A percentile compares a stretch with the other conserved stretches of the same genome.
Evolutionary conservation across 1,140 invertebrate genomes (phyloP).

Genomic region (Argopecten irradians): DNA sequence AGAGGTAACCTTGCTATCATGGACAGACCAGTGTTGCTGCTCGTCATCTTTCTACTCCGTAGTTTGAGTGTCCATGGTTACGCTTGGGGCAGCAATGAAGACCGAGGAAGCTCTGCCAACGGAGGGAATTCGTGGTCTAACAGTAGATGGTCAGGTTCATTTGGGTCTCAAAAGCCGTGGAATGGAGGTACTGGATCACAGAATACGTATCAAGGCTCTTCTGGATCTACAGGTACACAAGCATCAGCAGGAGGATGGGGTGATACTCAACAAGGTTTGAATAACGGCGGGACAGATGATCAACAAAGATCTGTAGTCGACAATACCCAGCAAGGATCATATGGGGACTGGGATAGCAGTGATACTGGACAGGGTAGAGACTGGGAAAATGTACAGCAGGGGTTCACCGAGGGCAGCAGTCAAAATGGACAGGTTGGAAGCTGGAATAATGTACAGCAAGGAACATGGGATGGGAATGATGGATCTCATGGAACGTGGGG

Average conservation of each 20-base stretch:
- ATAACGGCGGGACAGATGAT: too few species aligned
- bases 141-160: neutral
- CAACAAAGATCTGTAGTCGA: too few species aligned
- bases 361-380: neutral
- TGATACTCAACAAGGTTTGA: neutral
- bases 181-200: neutral
- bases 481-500: neutral
- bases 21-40: neutral
- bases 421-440: neutral
- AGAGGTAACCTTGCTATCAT: neutral
- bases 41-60: neutral
- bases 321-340: neutral
- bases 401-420: neutral
- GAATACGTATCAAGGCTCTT: neutral
- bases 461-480: neutral
- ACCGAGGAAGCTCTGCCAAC: neutral
- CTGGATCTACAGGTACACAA: neutral
- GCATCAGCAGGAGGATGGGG: neutral
- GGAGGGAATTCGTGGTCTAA: neutral
- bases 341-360: neutral
- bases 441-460: neutral
- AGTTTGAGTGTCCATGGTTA: neutral
- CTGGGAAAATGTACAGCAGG: neutral
- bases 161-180: neutral
- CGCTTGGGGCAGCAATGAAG: neutral